Percentiles rank a stretch among this genome's conserved stretches.
Conservation (phyloP, 1,140 invertebrate species). For the Tribolium madens region DNA sequence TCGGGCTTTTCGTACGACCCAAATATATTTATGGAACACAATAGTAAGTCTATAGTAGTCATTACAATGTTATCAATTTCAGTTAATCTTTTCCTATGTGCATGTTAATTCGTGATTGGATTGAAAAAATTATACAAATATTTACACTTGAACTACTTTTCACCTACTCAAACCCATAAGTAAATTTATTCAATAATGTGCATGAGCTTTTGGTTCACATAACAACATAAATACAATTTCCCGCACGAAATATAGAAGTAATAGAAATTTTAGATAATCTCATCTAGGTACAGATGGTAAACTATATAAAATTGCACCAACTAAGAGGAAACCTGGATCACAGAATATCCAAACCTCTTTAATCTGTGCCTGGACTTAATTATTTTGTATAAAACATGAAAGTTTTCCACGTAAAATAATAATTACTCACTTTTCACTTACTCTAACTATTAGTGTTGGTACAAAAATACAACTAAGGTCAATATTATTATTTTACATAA, state of each 20-base stretch:
- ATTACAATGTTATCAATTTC: slow-evolving; percentile 9
- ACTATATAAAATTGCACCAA: too few relatives aligned
- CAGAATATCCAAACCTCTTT: too few relatives aligned
- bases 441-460: too few relatives aligned
- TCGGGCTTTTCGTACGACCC: slow-evolving; percentile 85
- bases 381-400: too few relatives aligned
- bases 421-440: too few relatives aligned
- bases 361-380: too few relatives aligned
- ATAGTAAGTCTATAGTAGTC: slow-evolving; percentile 83
- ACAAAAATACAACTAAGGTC: too few relatives aligned
- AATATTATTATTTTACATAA: too few relatives aligned
- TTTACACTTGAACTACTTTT: not conserved
- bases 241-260: not conserved
- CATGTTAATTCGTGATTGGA: not conserved
- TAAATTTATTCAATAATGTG: not conserved
- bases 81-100: slow-evolving; percentile 6
- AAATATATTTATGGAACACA: slow-evolving; percentile 84
- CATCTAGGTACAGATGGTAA: too few relatives aligned
- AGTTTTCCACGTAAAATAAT: too few relatives aligned
- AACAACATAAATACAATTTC: not conserved
- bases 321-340: too few relatives aligned
- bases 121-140: not conserved
- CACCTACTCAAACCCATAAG: slow-evolving; percentile 1
- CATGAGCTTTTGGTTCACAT: not conserved
- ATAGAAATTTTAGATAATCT: too few relatives aligned